These are phyloP conservation scores for Drosophila nebulosa DNA, from an alignment of 1,140 invertebrate genomes.

Conservation along the genomic window DNA sequence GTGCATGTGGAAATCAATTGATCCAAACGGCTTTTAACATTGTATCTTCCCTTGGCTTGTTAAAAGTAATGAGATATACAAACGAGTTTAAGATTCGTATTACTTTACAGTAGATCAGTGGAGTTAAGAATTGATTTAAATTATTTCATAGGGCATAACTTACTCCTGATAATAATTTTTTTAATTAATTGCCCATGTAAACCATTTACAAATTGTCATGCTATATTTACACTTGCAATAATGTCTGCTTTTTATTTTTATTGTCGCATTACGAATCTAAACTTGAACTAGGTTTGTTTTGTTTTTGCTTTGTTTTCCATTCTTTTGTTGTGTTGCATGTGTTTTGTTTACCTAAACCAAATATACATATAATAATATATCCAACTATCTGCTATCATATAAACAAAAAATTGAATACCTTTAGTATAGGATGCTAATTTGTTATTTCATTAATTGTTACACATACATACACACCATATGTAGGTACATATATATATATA, in stretches of 20 bases:
- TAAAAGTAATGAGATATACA: no score
- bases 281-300: constrained; percentile 57
- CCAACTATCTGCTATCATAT: not conserved
- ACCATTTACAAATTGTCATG: not conserved
- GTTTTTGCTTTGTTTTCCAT: not conserved
- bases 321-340: not conserved
- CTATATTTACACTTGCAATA: constrained; percentile 37
- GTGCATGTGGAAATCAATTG: no score
- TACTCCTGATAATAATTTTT: no score
- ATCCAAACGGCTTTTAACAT: no score
- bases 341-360: not conserved
- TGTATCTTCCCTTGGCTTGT: no score
- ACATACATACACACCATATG: constrained; percentile 8
- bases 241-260: constrained; percentile 57
- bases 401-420: not conserved
- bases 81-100: no score
- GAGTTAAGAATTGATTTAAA: no score
- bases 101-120: no score
- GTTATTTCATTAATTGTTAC: not conserved
- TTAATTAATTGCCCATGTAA: no score
- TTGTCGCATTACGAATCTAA: constrained; percentile 76
- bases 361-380: not conserved
- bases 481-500: constrained; percentile 49
- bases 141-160: no score
- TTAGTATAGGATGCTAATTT: not conserved